These are phyloP conservation scores for Drosophila rufa DNA, from an alignment of 1,140 invertebrate genomes.

Conservation along the genomic window DNA sequence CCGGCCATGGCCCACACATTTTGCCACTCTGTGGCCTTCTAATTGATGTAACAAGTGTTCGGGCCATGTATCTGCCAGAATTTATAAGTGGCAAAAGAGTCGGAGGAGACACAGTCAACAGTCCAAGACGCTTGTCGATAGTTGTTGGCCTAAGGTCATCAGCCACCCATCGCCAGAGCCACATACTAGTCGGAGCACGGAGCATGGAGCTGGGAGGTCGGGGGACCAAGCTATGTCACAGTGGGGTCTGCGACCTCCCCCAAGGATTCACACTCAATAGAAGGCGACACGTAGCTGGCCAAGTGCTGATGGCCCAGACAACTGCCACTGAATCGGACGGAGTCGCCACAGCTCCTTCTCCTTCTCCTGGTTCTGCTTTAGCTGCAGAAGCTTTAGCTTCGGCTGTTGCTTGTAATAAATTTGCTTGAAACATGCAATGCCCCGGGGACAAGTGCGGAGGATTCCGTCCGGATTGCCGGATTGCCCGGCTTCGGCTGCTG, in stretches of 20 bases:
- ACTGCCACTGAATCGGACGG: constrained; percentile 53
- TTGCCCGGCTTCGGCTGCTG: neutral
- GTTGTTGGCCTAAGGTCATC: constrained; percentile 74
- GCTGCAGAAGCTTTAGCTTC: constrained; percentile 29
- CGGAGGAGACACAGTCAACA: constrained; percentile 61
- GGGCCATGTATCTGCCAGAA: constrained; percentile 81
- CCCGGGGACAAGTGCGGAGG: constrained; percentile 76
- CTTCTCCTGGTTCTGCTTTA: constrained; percentile 11
- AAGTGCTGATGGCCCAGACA: constrained; percentile 80
- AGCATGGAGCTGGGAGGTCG: neutral
- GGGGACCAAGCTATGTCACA: constrained; percentile 5
- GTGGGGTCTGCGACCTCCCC: constrained; percentile 25
- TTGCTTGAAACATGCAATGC: constrained; percentile 82
- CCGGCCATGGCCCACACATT: constrained; percentile 44
- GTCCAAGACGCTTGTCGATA: constrained; percentile 80
- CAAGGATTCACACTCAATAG: constrained; percentile 76
- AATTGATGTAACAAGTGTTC: constrained; percentile 85
- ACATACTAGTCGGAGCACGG: neutral
- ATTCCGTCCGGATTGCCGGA: constrained; percentile 27
- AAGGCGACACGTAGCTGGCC: constrained; percentile 67
- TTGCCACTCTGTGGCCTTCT: constrained; percentile 73
- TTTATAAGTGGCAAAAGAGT: constrained; percentile 80
- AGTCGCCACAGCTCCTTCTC: constrained; percentile 28
- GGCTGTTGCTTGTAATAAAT: constrained; percentile 82
- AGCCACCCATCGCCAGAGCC: constrained; percentile 16